Base-by-base conservation (phyloP, 2,888 invertebrate species). In the Lepetodrilus schrolli region DNA sequence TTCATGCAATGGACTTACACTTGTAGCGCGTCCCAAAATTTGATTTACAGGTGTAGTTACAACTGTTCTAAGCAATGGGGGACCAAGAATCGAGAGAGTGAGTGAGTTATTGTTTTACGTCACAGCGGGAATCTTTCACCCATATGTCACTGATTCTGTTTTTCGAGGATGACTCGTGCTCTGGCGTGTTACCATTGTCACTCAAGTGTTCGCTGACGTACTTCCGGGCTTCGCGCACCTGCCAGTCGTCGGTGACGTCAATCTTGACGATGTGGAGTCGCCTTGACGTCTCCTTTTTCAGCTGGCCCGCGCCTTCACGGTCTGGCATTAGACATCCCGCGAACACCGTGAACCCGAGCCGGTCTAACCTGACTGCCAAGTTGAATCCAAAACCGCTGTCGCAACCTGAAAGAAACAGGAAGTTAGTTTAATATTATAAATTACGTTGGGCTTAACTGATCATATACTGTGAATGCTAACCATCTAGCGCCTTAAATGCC, bases 191-290 rank as follows among this genome's bases (percentile, higher is more conserved):
- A 87, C 86, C 78, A 65, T 81, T 82, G 5, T 84, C 83, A 13
- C 80, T 80, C 5, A 86, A 74, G 51, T 86, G 79, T 38, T 85
- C 79, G 69, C 85, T 86, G 65, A 88, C 85, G 36, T 78, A 82
- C 72, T 82, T 79, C 1, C 86, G 77, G 0, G 86, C 87, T 10
- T 82, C 80, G n/a, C 76, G 78, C 4, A 87, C 86, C 74, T 87
- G 84, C 82, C 84, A 84, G 51, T 88, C 87, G 70, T 86, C 85
- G 1, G 87, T 88, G 69, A 88, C 87, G 75, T 88, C 87, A 37
- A 87, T 70, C 13, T 82, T 80, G 0, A 88, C 74, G 4, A 87
- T 75, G 13, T 84, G 84, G 4, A 87, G 73, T 5, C 80, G 76
- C 4, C 81, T 80, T 5, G 84, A 83, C 36, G 80, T 76, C 4